Evolutionary conservation across 2,113 vertebrate genomes (phyloP).

Genomic region (Mionectes macconnelli): DNA sequence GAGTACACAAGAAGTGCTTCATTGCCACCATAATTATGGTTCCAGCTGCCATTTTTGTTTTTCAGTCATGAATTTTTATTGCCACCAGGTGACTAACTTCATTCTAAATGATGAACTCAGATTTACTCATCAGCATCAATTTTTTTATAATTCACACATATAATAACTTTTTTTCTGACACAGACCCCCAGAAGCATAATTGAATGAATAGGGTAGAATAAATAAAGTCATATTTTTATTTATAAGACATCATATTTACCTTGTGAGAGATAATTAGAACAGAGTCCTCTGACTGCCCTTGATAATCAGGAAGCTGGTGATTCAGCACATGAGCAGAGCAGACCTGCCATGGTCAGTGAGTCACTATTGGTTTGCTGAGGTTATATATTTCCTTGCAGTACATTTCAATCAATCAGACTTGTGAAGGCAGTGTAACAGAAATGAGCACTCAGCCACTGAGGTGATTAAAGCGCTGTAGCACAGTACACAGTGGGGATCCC

Average conservation of each 20-base stretch:
- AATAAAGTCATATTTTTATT: neutral
- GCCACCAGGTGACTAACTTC: neutral
- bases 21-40: neutral
- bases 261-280: neutral
- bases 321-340: neutral
- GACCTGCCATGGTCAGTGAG: neutral
- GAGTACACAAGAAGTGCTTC: neutral
- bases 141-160: neutral
- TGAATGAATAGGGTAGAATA: neutral
- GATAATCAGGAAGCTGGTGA: neutral
- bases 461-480: neutral
- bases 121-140: neutral
- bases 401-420: neutral
- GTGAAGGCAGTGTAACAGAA: neutral
- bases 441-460: neutral
- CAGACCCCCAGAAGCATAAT: neutral
- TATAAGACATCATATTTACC: neutral
- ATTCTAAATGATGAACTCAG: neutral
- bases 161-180: neutral
- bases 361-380: neutral
- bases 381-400: neutral
- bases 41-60: neutral
- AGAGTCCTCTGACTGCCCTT: neutral
- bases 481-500: neutral
- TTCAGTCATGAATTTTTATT: neutral